Evolutionary conservation across 2,113 vertebrate species (phyloP).

Genomic region (Colistium nudipinnis): DNA sequence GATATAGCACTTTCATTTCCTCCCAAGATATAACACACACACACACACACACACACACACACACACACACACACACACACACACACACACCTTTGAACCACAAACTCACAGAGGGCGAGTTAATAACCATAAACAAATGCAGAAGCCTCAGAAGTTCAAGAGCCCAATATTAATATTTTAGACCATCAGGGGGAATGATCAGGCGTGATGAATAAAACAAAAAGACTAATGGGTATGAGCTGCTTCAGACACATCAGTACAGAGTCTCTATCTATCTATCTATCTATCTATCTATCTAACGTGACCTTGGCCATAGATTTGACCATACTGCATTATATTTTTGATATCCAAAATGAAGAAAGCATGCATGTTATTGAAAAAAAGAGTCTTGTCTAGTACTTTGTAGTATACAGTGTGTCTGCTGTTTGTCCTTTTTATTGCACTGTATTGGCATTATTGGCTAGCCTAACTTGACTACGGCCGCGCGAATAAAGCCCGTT

Average conservation of each 20-base stretch:
- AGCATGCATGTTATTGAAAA: no score
- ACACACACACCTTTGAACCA: conserved; percentile 3
- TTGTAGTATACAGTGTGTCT: neutral
- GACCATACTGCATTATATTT: no score
- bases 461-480: neutral
- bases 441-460: neutral
- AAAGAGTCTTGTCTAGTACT: no score
- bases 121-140: conserved; percentile 47
- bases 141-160: conserved; percentile 46
- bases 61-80: conserved; percentile 6
- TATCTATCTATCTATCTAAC: neutral
- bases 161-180: conserved; percentile 79
- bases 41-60: conserved; percentile 3
- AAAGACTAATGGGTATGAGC: conserved; percentile 56
- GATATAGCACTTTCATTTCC: neutral
- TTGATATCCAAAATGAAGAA: no score
- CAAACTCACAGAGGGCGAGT: conserved; percentile 10
- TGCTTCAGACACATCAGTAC: conserved; percentile 37
- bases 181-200: conserved; percentile 55
- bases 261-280: neutral
- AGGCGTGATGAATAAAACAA: conserved; percentile 67
- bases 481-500: neutral
- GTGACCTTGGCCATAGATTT: neutral
- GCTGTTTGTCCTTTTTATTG: neutral
- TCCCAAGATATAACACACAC: no score